Conservation (phyloP, 2,797 vertebrate species). For the Dipus sagitta region DNA sequence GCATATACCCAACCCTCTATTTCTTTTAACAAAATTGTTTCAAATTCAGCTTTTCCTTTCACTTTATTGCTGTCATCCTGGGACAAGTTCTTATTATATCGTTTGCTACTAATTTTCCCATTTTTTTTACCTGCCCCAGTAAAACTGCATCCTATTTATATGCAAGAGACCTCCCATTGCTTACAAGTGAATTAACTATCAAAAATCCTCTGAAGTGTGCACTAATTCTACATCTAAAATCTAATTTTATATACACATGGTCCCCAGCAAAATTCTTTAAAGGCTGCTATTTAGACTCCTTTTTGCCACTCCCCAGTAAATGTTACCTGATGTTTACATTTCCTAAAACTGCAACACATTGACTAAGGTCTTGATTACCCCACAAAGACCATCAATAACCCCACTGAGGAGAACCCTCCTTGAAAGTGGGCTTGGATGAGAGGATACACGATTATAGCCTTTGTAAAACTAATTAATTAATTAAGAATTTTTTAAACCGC, state of each 20-base stretch:
- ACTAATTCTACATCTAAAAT: not conserved
- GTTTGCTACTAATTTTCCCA: slow-evolving; percentile 32
- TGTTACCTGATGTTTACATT: not conserved
- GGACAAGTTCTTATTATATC: not conserved
- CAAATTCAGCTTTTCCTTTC: not conserved
- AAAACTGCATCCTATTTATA: slow-evolving; percentile 40
- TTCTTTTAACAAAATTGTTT: slow-evolving; percentile 24
- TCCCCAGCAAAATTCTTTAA: not conserved
- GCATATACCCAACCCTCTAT: not conserved
- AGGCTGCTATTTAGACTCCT: not conserved
- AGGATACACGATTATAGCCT: no score
- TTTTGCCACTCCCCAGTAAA: not conserved
- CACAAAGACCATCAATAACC: no score
- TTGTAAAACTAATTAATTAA: no score
- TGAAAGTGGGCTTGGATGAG: no score
- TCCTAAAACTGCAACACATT: not conserved
- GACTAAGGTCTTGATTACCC: no score
- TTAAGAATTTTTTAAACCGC: no score
- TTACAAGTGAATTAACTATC: slow-evolving; percentile 36
- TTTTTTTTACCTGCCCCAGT: not conserved
- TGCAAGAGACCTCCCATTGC: not conserved
- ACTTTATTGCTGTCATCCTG: not conserved
- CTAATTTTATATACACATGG: not conserved
- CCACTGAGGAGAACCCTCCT: no score
- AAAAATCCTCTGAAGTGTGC: not conserved